Evolutionary conservation across 2,113 vertebrate genomes (phyloP).

Genomic region (Glaucomys volans): DNA sequence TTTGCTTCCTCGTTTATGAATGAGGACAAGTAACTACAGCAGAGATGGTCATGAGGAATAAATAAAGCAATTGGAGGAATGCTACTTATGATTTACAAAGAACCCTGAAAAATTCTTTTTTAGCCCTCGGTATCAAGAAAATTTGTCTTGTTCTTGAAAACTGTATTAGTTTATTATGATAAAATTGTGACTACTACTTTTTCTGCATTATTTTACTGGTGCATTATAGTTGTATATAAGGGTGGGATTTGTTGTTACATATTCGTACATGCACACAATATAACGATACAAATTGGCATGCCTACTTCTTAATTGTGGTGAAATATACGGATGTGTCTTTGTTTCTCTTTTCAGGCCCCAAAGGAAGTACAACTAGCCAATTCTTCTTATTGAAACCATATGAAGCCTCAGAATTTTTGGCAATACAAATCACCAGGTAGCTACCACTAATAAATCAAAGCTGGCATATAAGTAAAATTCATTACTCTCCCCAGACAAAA

Average conservation of each 20-base stretch:
- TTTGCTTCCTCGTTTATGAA: constrained; percentile 1
- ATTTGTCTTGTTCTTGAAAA: neutral
- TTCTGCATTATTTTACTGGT: neutral
- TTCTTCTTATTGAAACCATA: neutral
- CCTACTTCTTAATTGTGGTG: neutral
- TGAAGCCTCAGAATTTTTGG: neutral
- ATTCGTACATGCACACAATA: no score
- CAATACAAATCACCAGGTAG: neutral
- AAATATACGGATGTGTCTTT: neutral
- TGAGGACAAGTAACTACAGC: neutral
- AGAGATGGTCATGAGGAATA: neutral
- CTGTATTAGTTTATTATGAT: neutral
- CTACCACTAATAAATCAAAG: constrained; percentile 12
- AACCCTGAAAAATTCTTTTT: neutral
- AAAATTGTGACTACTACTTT: neutral
- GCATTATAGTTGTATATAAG: no score
- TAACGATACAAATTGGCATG: no score
- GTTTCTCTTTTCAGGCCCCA: neutral
- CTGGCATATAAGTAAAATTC: neutral
- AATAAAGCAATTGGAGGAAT: neutral
- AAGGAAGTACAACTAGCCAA: neutral
- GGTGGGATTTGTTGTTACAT: no score
- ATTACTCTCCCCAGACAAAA: neutral
- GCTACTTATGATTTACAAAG: neutral
- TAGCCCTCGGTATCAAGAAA: constrained; percentile 45